phyloP scores from a whole-genome alignment of 2,113 vertebrate species.

The Pterocles gutturalis region DNA sequence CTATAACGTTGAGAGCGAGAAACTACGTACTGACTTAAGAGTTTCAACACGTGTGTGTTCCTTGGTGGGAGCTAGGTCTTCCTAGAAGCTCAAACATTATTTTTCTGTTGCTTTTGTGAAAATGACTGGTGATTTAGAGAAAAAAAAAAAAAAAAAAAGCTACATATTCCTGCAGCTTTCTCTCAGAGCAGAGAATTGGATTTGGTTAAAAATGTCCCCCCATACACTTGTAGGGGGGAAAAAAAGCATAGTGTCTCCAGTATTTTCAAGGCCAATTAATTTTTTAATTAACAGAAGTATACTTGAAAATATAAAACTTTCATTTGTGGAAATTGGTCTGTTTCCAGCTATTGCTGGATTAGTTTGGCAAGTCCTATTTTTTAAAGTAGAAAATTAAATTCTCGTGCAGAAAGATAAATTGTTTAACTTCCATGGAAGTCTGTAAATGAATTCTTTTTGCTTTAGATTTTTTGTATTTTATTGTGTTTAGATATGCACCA shows the following conservation, averaged over 20 bases:
- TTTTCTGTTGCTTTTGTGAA: not conserved
- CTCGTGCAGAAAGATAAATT: not conserved
- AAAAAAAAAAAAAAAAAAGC: no score
- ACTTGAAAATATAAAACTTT: slow-evolving; percentile 63
- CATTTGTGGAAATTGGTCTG: slow-evolving; percentile 50
- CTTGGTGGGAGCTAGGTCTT: not conserved
- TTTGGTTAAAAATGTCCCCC: slow-evolving; percentile 1
- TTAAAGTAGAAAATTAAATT: slow-evolving; percentile 37
- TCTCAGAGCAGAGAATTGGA: not conserved
- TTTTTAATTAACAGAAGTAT: slow-evolving; percentile 72
- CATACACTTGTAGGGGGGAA: not conserved
- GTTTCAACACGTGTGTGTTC: accelerated
- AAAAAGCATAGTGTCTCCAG: not conserved
- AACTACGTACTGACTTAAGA: accelerated
- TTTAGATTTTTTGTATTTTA: not conserved
- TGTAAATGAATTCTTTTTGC: not conserved
- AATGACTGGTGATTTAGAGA: not conserved
- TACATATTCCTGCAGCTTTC: not conserved
- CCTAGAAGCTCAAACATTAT: not conserved
- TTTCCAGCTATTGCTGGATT: slow-evolving; percentile 40
- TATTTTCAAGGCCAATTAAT: slow-evolving; percentile 70
- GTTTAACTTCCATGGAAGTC: not conserved
- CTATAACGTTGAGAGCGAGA: not conserved
- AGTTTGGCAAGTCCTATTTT: slow-evolving; percentile 30
- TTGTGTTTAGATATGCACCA: not conserved